These are phyloP conservation scores for Tenthredo amoena DNA, from an alignment of 2,888 invertebrate species.

Conservation along the genomic window DNA sequence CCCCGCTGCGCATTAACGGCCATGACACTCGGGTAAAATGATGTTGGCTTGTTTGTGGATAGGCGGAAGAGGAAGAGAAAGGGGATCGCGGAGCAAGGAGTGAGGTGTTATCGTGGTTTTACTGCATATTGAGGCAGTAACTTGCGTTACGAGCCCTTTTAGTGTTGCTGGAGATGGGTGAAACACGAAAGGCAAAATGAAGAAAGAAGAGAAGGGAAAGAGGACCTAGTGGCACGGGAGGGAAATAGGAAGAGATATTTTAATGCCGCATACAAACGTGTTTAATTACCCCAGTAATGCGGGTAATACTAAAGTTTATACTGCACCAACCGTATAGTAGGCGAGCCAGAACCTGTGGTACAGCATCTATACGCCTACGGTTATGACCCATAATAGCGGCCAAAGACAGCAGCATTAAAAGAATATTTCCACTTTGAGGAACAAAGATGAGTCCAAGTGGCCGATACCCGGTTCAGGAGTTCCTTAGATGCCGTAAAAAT, in stretches of 20 bases:
- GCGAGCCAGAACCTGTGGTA: background rate
- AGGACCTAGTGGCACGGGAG: background rate
- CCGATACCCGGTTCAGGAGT: background rate
- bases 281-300: constrained; percentile 28
- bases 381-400: constrained; percentile 9
- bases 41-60: constrained; percentile 12
- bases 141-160: constrained; percentile 34
- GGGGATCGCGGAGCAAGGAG: background rate
- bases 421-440: background rate
- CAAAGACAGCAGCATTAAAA: background rate
- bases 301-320: constrained; percentile 31
- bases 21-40: background rate
- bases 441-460: background rate
- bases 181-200: background rate
- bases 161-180: background rate
- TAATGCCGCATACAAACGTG: constrained; percentile 21
- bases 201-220: background rate
- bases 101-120: constrained; percentile 35
- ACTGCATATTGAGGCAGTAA: constrained; percentile 47
- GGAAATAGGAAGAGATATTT: constrained; percentile 32
- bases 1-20: background rate
- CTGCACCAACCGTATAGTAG: background rate
- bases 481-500: background rate
- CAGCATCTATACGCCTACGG: background rate
- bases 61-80: background rate